Evolutionary conservation across 2,888 invertebrate species (phyloP).

Genomic region (Tetheella fluctuosa): DNA sequence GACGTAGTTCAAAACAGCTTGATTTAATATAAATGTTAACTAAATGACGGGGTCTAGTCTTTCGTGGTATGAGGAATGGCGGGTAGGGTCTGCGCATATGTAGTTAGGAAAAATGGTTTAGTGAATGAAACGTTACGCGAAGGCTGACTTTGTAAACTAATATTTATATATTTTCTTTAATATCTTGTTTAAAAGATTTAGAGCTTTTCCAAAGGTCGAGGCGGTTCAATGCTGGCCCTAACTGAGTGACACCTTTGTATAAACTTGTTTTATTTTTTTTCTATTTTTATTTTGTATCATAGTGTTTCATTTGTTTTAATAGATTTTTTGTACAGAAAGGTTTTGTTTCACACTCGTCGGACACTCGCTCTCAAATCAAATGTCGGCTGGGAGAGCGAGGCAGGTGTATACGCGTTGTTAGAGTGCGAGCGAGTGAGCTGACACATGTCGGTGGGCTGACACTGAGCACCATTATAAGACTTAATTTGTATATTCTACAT

Average conservation of each 20-base stretch:
- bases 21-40: background rate
- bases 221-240: constrained; percentile 5
- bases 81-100: constrained; percentile 29
- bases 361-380: constrained; percentile 30
- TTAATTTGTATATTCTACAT: constrained; percentile 59
- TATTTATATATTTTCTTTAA: constrained; percentile 41
- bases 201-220: constrained; percentile 7
- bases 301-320: constrained; percentile 64
- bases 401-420: constrained; percentile 4
- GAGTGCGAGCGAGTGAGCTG: constrained; percentile 14
- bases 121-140: constrained; percentile 61
- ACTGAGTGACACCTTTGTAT: constrained; percentile 44
- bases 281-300: constrained; percentile 68
- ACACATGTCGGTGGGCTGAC: constrained; percentile 28
- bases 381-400: constrained; percentile 16
- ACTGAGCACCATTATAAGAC: constrained; percentile 43
- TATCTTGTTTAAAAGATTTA: constrained; percentile 19
- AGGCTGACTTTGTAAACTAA: constrained; percentile 74
- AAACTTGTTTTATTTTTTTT: constrained; percentile 58
- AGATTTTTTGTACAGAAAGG: constrained; percentile 68
- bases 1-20: constrained; percentile 12
- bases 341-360: constrained; percentile 68
- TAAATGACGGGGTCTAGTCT: constrained; percentile 29
- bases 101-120: constrained; percentile 59
- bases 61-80: constrained; percentile 34